phyloP scores from a whole-genome alignment of 2,888 invertebrate genomes.

The Norana najaformis region DNA sequence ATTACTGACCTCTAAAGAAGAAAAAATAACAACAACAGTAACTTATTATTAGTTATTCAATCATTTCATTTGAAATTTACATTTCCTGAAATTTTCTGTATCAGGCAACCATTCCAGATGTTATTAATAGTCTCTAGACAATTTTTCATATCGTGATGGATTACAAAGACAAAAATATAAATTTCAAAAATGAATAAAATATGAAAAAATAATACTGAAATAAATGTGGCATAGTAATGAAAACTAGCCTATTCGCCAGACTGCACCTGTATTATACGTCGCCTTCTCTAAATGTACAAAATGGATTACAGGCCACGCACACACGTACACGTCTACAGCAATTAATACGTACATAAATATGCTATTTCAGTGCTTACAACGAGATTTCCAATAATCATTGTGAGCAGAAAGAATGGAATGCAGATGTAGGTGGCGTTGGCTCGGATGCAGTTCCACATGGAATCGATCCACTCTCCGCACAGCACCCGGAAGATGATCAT shows the following conservation, averaged over 20 bases:
- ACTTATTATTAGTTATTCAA: neutral
- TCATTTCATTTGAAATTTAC: neutral
- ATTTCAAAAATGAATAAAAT: no score
- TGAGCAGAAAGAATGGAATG: constrained; percentile 96
- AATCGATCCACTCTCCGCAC: constrained; percentile 99
- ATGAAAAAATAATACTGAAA: no score
- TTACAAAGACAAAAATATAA: no score
- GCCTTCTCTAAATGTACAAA: no score
- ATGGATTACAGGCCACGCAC: no score
- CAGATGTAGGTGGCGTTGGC: constrained; percentile 82
- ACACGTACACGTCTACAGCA: no score
- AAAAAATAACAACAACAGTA: neutral
- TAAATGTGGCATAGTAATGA: no score
- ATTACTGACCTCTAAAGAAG: neutral
- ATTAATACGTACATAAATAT: neutral
- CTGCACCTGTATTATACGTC: no score
- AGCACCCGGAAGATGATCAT: constrained; percentile 98
- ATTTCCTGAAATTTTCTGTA: neutral
- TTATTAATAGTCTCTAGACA: no score
- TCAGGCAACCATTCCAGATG: no score
- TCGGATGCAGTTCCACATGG: constrained; percentile 98
- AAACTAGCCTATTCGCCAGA: no score
- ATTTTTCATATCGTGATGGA: no score
- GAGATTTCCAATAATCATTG: constrained; percentile 97
- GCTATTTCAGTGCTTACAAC: constrained; percentile 72